A percentile compares a stretch with the other conserved stretches of the same genome.
Evolutionary conservation across 1,140 invertebrate species (phyloP).

Genomic region (Melitaea cinxia): DNA sequence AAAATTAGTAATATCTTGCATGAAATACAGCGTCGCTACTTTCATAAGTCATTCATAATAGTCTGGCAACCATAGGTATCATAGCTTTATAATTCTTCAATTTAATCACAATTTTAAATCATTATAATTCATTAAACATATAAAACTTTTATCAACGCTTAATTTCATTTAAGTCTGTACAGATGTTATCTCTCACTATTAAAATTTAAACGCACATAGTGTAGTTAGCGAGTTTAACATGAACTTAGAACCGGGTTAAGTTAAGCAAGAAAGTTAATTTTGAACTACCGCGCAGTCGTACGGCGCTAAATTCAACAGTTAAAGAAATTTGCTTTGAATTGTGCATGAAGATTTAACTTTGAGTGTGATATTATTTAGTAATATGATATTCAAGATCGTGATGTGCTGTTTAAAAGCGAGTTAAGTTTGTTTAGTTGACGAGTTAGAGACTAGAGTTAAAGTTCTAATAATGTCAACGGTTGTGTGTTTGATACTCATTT

Average conservation of each 20-base stretch:
- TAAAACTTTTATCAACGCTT: neutral
- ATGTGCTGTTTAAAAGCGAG: neutral
- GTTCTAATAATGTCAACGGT: too few species aligned
- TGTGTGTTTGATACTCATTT: too few species aligned
- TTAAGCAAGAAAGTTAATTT: slow-evolving; percentile 56
- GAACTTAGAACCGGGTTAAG: slow-evolving; percentile 37
- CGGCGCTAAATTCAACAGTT: slow-evolving; percentile 40
- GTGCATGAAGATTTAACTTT: slow-evolving; percentile 12
- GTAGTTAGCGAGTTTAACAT: slow-evolving; percentile 38
- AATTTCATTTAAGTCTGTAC: neutral
- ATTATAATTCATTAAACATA: neutral
- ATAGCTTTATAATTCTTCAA: too few species aligned
- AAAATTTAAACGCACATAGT: slow-evolving; percentile 18
- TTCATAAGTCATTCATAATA: too few species aligned
- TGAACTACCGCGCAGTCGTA: slow-evolving; percentile 40
- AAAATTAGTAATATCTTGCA: too few species aligned
- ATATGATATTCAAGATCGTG: slow-evolving; percentile 3
- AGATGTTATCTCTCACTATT: slow-evolving; percentile 18
- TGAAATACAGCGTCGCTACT: too few species aligned
- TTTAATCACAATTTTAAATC: too few species aligned
- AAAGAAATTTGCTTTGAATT: slow-evolving; percentile 30
- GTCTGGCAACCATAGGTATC: too few species aligned
- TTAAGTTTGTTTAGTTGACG: neutral
- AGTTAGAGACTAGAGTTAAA: neutral
- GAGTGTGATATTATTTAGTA: neutral